Evolutionary conservation across 2,113 vertebrate species (phyloP).

Genomic region (Theristicus caerulescens): DNA sequence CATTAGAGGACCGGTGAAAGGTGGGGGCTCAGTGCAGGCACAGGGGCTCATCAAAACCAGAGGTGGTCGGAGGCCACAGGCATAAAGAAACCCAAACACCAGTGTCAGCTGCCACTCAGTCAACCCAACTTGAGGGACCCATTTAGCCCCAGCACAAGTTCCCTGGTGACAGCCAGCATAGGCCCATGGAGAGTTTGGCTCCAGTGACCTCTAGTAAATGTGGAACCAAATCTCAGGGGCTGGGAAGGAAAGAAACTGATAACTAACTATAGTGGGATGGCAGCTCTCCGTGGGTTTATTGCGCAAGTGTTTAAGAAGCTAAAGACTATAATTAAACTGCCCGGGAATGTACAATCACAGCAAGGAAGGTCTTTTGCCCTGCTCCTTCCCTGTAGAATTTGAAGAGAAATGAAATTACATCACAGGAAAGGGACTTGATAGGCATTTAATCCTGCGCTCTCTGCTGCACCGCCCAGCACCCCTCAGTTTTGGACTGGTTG

Average conservation of each 20-base stretch:
- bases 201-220: neutral
- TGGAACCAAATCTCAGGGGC: neutral
- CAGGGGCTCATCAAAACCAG: neutral
- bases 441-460: neutral
- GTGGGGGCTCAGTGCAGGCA: neutral
- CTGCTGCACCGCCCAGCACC: accelerated
- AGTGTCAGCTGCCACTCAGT: neutral
- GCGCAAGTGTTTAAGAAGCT: slow-evolving; percentile 16
- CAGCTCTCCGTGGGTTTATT: slow-evolving; percentile 27
- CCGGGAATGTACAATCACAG: slow-evolving; percentile 35
- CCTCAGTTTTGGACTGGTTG: neutral
- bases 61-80: accelerated
- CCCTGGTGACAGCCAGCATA: neutral
- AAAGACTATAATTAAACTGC: slow-evolving; percentile 54
- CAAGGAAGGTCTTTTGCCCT: slow-evolving; percentile 7
- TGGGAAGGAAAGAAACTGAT: neutral
- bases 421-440: neutral
- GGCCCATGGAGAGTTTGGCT: neutral
- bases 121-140: neutral
- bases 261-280: neutral
- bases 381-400: slow-evolving; percentile 32
- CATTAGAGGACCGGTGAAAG: neutral
- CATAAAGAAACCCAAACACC: neutral
- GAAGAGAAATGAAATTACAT: slow-evolving; percentile 13
- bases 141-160: neutral